Evolutionary conservation across 2,113 vertebrate species (phyloP), one percentile per base, ranked within the genome.

Genomic region (Dasyornis broadbenti): DNA sequence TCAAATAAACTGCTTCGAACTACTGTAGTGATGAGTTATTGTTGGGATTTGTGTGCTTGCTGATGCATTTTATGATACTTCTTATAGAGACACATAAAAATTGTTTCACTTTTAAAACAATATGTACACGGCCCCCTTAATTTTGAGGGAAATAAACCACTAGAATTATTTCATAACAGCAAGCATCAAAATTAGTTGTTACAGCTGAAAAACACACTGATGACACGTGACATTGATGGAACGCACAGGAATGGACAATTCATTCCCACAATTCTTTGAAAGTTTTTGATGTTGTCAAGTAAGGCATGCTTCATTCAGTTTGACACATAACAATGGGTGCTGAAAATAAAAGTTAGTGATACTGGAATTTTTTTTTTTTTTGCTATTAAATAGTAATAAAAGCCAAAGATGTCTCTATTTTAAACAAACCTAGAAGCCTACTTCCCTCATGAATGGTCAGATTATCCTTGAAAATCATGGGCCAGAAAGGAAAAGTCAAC

Each of bases 151-250:
- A 68, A 27, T n/a, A 78, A 81, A 68, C 2, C 9, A 33, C 9
- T 33, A 33, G 6, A 27, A 61, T 33, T 35, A 19, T 45, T 70
- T 68, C 28, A 1, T 15, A 81, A 59, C 19, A 77, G 27, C 18
- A 83, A 72, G 45, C 45, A 82, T 49, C 63, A 65, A 53, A 56
- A 57, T 2, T 8, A 71, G 40, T 12, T 49, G 44, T n/a, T 60
- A 47, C 10, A 76, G 56, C 28, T 64, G n/a, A 82, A 49, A 23
- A 19, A 3, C 10, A 40, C 5, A 8, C 8, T 11, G 27, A 27
- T 19, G 35, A 53, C 4, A 1, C 2, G 0, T 0, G 4, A 24
- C 0, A 0, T 3, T 56, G 79, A 49, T 24, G 31, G 66, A 77
- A 76, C 5, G 33, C 16, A 15, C 31, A 79, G 17, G 49, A 87